Conservation (phyloP, 2,888 invertebrate genomes). For the Dryocosmus kuriphilus region DNA sequence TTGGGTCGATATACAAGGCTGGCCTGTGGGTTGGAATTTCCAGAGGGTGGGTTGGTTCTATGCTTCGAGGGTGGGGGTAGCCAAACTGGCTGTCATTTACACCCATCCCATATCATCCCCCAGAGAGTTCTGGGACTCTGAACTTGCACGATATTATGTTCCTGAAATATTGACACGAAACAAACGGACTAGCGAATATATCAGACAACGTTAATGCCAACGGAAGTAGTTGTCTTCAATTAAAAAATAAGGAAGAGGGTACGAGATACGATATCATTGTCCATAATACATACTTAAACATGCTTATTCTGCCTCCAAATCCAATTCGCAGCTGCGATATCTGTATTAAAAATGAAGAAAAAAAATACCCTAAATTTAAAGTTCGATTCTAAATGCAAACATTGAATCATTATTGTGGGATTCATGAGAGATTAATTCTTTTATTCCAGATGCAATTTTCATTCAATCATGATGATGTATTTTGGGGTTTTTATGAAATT, state of each 20-base stretch:
- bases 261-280: neutral
- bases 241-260: neutral
- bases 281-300: neutral
- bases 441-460: too few relatives aligned
- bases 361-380: too few relatives aligned
- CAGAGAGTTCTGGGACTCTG: conserved; percentile 23
- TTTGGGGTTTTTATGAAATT: neutral
- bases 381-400: too few relatives aligned
- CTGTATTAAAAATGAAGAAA: neutral
- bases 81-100: conserved; percentile 55
- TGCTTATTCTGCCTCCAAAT: neutral
- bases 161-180: conserved; percentile 17
- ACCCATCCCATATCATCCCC: conserved; percentile 38
- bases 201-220: conserved; percentile 1
- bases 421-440: too few relatives aligned
- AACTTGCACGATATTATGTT: conserved; percentile 17
- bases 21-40: conserved; percentile 45
- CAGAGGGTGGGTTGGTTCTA: conserved; percentile 46
- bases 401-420: too few relatives aligned
- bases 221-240: neutral
- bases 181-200: neutral
- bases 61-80: neutral
- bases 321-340: neutral
- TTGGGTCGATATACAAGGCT: conserved; percentile 52
- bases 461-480: too few relatives aligned